Conservation (phyloP, 2,113 vertebrate genomes). For the Albula goreensis region DNA sequence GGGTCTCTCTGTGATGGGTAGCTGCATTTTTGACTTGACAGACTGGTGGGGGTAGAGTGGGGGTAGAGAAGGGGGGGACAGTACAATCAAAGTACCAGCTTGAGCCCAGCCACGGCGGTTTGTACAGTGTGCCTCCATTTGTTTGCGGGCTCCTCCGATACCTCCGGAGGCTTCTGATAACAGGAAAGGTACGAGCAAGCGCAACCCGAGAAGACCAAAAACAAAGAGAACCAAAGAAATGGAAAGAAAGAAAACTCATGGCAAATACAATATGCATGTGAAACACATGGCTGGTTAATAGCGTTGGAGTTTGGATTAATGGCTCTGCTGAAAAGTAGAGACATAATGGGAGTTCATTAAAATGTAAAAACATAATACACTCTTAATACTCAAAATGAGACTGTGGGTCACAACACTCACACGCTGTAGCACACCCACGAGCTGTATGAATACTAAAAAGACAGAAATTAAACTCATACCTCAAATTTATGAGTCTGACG, state of each 20-base stretch:
- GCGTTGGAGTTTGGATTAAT: neutral
- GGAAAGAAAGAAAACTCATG: neutral
- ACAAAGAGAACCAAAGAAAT: neutral
- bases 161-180: constrained; percentile 69
- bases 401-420: neutral
- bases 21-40: constrained; percentile 19
- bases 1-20: neutral
- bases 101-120: constrained; percentile 80
- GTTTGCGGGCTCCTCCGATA: constrained; percentile 73
- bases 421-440: neutral
- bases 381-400: neutral
- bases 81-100: constrained; percentile 76
- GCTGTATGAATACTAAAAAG: neutral
- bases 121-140: constrained; percentile 82
- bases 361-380: neutral
- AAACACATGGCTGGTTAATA: neutral
- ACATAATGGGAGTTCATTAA: neutral
- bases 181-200: constrained; percentile 62
- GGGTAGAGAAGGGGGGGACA: constrained; percentile 30
- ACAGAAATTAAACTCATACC: constrained; percentile 60
- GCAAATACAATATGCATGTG: neutral
- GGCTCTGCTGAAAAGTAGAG: neutral
- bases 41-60: constrained; percentile 39
- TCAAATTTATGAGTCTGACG: constrained; percentile 70
- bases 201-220: constrained; percentile 23